phyloP scores from a whole-genome alignment of 2,888 invertebrate genomes.

The Papilio demoleus region DNA sequence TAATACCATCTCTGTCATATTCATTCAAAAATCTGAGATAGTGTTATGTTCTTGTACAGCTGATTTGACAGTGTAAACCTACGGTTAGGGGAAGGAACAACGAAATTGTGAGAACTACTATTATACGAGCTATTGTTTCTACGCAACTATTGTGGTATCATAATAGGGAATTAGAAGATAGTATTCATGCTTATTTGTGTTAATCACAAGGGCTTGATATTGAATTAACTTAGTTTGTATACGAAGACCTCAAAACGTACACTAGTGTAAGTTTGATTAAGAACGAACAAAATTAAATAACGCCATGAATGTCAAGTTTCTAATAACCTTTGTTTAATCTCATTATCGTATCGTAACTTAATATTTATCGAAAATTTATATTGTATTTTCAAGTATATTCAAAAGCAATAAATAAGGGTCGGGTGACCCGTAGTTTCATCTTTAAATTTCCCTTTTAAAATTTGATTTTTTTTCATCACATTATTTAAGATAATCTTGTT shows the following conservation, averaged over 20 bases:
- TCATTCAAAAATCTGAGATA: neutral
- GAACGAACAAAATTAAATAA: too few species aligned
- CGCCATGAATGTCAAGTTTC: too few species aligned
- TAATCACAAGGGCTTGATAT: slow-evolving; percentile 9
- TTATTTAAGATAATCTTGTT: too few species aligned
- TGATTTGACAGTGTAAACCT: neutral
- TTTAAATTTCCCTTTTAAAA: too few species aligned
- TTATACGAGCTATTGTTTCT: slow-evolving; percentile 4
- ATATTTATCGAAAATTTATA: too few species aligned
- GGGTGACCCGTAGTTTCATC: too few species aligned
- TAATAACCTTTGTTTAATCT: too few species aligned
- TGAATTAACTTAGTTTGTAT: neutral
- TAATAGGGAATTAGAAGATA: slow-evolving; percentile 17
- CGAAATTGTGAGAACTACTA: slow-evolving; percentile 19
- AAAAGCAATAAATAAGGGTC: too few species aligned
- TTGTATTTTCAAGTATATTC: too few species aligned
- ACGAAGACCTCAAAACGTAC: neutral
- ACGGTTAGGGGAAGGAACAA: slow-evolving; percentile 7
- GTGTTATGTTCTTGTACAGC: neutral
- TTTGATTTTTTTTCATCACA: too few species aligned
- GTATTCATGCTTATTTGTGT: slow-evolving; percentile 12
- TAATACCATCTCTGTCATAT: neutral
- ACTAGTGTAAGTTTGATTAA: too few species aligned
- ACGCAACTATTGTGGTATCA: slow-evolving; percentile 8
- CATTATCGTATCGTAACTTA: too few species aligned